phyloP scores from a whole-genome alignment of 2,113 vertebrate species.

The Plectropomus leopardus region DNA sequence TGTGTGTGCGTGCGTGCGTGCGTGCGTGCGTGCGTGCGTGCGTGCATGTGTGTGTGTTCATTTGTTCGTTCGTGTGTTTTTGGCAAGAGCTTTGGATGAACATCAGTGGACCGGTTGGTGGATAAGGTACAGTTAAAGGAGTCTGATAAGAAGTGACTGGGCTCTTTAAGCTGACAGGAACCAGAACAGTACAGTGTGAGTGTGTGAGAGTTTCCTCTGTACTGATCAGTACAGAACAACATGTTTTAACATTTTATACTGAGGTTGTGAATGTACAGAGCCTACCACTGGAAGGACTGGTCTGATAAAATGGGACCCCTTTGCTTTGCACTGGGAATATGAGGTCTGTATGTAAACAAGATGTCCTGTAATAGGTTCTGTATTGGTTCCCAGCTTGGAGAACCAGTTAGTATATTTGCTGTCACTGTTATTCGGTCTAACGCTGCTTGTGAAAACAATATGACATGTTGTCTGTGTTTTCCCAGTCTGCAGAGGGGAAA shows the following conservation, averaged over 20 bases:
- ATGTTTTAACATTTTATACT: constrained; percentile 10
- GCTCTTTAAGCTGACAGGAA: constrained; percentile 16
- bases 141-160: constrained; percentile 43
- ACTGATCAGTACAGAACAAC: constrained; percentile 14
- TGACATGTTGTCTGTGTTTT: not conserved
- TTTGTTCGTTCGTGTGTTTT: no score
- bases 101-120: constrained; percentile 29
- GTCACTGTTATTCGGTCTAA: not conserved
- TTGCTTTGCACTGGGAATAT: not conserved
- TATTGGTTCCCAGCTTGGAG: not conserved
- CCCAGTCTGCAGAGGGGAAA: no score
- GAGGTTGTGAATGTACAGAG: not conserved
- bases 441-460: not conserved
- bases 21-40: not conserved
- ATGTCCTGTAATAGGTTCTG: not conserved
- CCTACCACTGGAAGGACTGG: constrained; percentile 12
- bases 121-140: constrained; percentile 11
- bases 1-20: not conserved
- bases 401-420: not conserved
- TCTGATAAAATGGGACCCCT: not conserved
- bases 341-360: not conserved
- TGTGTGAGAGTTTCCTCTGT: constrained; percentile 4
- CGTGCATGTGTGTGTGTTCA: not conserved
- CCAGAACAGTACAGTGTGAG: constrained; percentile 20
- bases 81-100: constrained; percentile 46